Base-by-base conservation (phyloP, 2,797 vertebrate species). In the Rhabdomys pumilio region DNA sequence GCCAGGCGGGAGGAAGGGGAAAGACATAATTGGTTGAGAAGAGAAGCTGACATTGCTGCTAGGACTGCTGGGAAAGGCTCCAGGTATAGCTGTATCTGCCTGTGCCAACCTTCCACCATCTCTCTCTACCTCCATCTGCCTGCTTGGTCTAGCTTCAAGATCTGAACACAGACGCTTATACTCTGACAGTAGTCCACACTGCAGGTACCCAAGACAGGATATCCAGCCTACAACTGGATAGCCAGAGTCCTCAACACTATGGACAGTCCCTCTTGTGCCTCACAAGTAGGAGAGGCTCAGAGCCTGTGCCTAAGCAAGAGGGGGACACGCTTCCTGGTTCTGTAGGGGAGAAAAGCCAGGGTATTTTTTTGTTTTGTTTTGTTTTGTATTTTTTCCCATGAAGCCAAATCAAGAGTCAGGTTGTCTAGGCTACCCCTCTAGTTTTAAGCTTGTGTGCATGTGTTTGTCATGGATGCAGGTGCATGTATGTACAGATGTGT, bases 91-190 rank as follows among this genome's bases (percentile, higher is more conserved):
- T 93, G 91, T 34, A 31, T 65, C 75, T 44, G 22, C 47, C n/a
- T 11, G 41, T 6, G 19, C 22, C 61, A 57, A 38, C 38, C 13
- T 85, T 44, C 88, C 34, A 17, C 69, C 17, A 10, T 0, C 0
- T 8, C 47, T 2, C 50, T 55, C 59, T 59, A 31, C 63, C 77
- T 73, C 6, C 0, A 55, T 85, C 15, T 63, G 11, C n/a, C 76
- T 89, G 20, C 65, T 79, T 41, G 76, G 63, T 93, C 59, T 65
- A 69, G 31, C 87, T 75, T 76, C 65, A 86, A 77, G 63, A 65
- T 93, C 89, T 69, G 38, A 84, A 41, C 38, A 29, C 2, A 86
- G 87, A 24, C 53, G 20, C n/a, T 44, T 90, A 59, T 59, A 59
- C 34, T 96, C 80, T 76, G 75, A 59, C 17, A 9, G 75, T 53